Conservation (phyloP, 1,140 invertebrate genomes). For the Aethina tumida region DNA sequence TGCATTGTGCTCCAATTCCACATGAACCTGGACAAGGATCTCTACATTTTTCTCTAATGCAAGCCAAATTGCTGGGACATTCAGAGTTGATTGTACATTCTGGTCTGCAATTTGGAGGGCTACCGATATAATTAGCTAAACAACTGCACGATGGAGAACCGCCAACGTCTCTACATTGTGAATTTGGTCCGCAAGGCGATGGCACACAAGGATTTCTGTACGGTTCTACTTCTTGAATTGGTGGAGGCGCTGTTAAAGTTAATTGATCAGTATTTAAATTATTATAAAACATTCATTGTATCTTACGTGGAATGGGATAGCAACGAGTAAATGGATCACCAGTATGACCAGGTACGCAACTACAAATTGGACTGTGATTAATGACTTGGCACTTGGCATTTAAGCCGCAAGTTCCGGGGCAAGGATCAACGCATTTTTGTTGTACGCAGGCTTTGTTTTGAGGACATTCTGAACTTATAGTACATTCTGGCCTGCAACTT, state of each 20-base stretch:
- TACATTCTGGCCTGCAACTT: constrained; percentile 67
- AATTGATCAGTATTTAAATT: background rate
- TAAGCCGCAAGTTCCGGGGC: constrained; percentile 59
- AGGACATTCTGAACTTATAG: constrained; percentile 65
- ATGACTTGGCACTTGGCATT: constrained; percentile 58
- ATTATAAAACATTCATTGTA: background rate
- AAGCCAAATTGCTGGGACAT: constrained; percentile 53
- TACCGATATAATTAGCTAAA: constrained; percentile 45
- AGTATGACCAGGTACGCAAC: constrained; percentile 51
- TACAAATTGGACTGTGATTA: constrained; percentile 62
- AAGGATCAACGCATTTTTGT: constrained; percentile 67
- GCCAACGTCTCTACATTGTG: constrained; percentile 50
- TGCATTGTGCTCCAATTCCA: constrained; percentile 56
- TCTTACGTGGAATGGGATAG: constrained; percentile 42
- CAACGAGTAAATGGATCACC: constrained; percentile 62
- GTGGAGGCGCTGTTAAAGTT: constrained; percentile 23
- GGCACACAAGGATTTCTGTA: constrained; percentile 55
- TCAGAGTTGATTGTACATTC: constrained; percentile 55
- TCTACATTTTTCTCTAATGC: constrained; percentile 47
- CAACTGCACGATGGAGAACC: constrained; percentile 53
- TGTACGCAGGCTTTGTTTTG: constrained; percentile 56
- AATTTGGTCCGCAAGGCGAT: constrained; percentile 69
- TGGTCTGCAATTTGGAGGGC: constrained; percentile 57
- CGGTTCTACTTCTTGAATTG: constrained; percentile 14
- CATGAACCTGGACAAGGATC: constrained; percentile 64